phyloP scores from a whole-genome alignment of 1,140 invertebrate species.

The Cotesia typhae region DNA sequence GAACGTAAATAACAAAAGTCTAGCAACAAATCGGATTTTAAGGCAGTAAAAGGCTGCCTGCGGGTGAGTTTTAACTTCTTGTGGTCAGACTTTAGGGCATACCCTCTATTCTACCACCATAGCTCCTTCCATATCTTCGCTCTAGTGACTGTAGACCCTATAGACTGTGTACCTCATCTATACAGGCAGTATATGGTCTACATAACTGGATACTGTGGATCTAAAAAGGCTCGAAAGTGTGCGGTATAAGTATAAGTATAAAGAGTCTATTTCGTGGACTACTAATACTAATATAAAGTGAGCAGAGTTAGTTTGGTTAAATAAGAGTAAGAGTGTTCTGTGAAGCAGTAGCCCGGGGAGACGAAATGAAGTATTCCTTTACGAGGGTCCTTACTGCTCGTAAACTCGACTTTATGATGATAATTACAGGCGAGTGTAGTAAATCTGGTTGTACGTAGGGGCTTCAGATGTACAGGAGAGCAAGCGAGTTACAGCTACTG shows the following conservation, averaged over 20 bases:
- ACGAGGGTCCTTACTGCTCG: conserved; percentile 69
- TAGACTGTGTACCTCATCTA: too few relatives aligned
- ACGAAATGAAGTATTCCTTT: conserved; percentile 71
- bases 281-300: too few relatives aligned
- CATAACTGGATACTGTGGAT: too few relatives aligned
- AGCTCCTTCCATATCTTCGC: too few relatives aligned
- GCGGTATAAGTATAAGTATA: too few relatives aligned
- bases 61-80: conserved; percentile 33
- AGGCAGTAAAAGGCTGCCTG: conserved; percentile 21
- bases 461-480: not conserved
- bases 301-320: conserved; percentile 27
- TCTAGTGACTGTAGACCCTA: too few relatives aligned
- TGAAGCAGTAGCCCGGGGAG: conserved; percentile 46
- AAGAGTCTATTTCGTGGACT: too few relatives aligned
- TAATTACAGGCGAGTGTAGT: conserved; percentile 68
- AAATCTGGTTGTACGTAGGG: conserved; percentile 58
- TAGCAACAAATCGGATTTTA: conserved; percentile 23
- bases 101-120: too few relatives aligned
- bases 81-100: conserved; percentile 18
- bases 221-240: too few relatives aligned
- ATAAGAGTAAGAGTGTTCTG: conserved; percentile 40
- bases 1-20: conserved; percentile 28
- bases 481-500: too few relatives aligned
- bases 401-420: conserved; percentile 73
- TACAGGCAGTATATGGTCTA: too few relatives aligned